Evolutionary conservation across 2,113 vertebrate species (phyloP).

Genomic region (Limanda limanda): DNA sequence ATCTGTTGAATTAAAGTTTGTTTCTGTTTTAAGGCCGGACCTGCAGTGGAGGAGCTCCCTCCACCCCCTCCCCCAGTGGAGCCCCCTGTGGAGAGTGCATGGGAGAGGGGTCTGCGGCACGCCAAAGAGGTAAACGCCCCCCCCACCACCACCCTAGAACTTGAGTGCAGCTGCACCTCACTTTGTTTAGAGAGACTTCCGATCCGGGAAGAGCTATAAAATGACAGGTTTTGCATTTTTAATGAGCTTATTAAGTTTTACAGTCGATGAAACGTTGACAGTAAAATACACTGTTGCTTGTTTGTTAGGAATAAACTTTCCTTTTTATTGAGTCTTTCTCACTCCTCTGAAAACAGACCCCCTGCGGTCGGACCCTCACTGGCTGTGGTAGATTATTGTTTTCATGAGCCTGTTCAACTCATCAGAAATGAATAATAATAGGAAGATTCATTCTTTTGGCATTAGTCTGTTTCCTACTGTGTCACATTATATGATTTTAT

Average conservation of each 20-base stretch:
- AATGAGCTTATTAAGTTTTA: neutral
- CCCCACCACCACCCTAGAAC: no score
- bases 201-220: no score
- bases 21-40: slow-evolving; percentile 83
- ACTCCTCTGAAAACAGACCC: no score
- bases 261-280: neutral
- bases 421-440: no score
- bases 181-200: neutral
- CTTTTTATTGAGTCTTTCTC: no score
- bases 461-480: no score
- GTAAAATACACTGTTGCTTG: neutral
- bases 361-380: no score
- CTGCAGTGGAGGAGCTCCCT: slow-evolving; percentile 92
- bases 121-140: slow-evolving; percentile 91
- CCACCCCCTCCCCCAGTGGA: slow-evolving; percentile 93
- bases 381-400: no score
- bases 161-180: neutral
- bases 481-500: no score
- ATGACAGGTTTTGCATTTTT: neutral
- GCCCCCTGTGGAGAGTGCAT: slow-evolving; percentile 96
- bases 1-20: neutral
- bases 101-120: slow-evolving; percentile 96
- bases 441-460: no score
- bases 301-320: neutral
- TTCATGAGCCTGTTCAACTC: no score